Base-by-base conservation (phyloP, 2,888 invertebrate genomes). In the Drosophila setosimentum region DNA sequence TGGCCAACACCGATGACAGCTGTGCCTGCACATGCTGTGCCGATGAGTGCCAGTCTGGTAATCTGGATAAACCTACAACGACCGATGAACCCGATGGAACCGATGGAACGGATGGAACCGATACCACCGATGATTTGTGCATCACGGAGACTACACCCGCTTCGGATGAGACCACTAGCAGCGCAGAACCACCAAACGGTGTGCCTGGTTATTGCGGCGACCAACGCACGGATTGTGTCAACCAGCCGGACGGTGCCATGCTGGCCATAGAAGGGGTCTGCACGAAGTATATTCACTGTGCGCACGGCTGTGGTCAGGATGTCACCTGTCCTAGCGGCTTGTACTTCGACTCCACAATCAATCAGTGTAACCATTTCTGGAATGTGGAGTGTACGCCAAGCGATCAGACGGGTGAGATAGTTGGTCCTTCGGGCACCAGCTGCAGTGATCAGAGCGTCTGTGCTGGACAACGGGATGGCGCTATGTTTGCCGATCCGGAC, bases 261-360 rank as follows among this genome's bases (percentile, higher is more conserved):
- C 2, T 82, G 3, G 48, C 51, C 1, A 2, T 80, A 5, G 13
- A 55, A 1, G 91, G 87, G 0, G 63, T 78, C n/a, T 91, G 91
- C 57, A 77, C 72, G 1, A 77, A 66, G 13, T 91, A 61, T 24
- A 69, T 90, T 13, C 83, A 85, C 5, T 92, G 91, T 67, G 68
- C 48, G 18, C 68, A 69, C 27, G 79, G 78, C 1, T 79, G 83
- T 32, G 68, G 68, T 35, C 37, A 61, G 1, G 78, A 82, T 5
- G 50, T 80, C 29, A 18, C 16, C 4, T 92, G 92, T 30, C 89
- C 91, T 3, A 66, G 74, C 29, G 83, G 84, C 6, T 49, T 91
- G 6, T 86, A 91, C 66, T 92, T 86, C 35, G 84, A 84, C 64
- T 11, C 66, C 7, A 21, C 5, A 0, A 33, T 5, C 2, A 30